Conservation (phyloP, 2,888 invertebrate species). For the Leucozona laternaria region DNA sequence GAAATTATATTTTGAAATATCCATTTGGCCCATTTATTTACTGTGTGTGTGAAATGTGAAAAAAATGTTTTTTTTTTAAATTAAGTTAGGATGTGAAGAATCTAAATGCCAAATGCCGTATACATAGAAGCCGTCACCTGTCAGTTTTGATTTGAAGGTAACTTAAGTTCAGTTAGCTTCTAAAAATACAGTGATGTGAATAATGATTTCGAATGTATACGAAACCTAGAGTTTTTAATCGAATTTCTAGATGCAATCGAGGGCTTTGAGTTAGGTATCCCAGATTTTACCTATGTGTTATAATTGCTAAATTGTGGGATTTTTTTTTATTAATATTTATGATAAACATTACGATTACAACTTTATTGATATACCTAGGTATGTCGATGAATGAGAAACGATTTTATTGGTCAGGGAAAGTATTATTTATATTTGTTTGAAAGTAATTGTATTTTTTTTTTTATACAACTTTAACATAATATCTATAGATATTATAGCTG, state of each 20-base stretch:
- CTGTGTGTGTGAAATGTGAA: background rate
- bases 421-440: no score
- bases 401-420: no score
- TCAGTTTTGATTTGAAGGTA: slow-evolving; percentile 33
- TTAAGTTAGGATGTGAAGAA: background rate
- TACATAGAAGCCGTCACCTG: slow-evolving; percentile 6
- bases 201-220: background rate
- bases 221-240: background rate
- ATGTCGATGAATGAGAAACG: no score
- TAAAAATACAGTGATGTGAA: slow-evolving; percentile 10
- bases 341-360: no score
- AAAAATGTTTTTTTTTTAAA: background rate
- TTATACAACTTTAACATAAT: no score
- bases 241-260: background rate
- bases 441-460: no score
- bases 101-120: slow-evolving; percentile 4
- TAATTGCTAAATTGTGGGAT: background rate
- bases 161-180: slow-evolving; percentile 21
- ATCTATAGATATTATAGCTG: no score
- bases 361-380: no score
- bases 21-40: slow-evolving; percentile 26
- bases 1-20: slow-evolving; percentile 26
- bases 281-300: background rate
- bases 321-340: no score
- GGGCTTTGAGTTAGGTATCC: background rate